Base-by-base conservation (phyloP, 2,888 invertebrate genomes). In the Aethes cnicana region DNA sequence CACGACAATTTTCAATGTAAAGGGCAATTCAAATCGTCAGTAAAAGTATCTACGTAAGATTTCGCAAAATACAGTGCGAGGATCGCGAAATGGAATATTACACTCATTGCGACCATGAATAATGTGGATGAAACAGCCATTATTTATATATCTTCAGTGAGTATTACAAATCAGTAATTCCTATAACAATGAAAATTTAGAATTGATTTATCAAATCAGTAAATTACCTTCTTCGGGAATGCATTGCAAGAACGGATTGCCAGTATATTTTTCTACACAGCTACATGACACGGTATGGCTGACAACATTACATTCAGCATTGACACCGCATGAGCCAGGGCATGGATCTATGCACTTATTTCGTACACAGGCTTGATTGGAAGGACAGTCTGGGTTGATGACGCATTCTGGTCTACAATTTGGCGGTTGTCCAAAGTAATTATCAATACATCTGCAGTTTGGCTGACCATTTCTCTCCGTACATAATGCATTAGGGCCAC, bases 161-260 rank as follows among this genome's bases (percentile, higher is more conserved):
- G n/a, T n/a, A n/a, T n/a, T n/a, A n/a, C n/a, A n/a, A n/a, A n/a
- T n/a, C n/a, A n/a, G n/a, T n/a, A n/a, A n/a, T n/a, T n/a, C 1
- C 5, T 3, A 35, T 3, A 35, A 6, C 9, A 35, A 8, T 18
- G 17, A 3, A 35, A 17, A 17, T 1, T 14, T 35, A 2, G 18
- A 9, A 23, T 4, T 18, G 43, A 36, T 17, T 21, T 30, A 33
- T 39, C 44, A 47, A 23, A 46, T 28, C 26, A 17, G 30, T 28
- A 26, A 60, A 58, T 60, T 72, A 92, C 92, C 90, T 82, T 89
- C 83, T 70, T 92, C 90, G 44, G 81, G 81, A 46, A 93, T 81
- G 70, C 96, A 96, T 70, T 95, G 95, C 25, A 95, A 92, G 66
- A 96, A 96, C 37, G 96, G 95, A 84, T 96, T 95, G 55, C 97